These are phyloP conservation scores for Cheilosia impressa DNA, from an alignment of 2,888 invertebrate species.

Conservation along the genomic window DNA sequence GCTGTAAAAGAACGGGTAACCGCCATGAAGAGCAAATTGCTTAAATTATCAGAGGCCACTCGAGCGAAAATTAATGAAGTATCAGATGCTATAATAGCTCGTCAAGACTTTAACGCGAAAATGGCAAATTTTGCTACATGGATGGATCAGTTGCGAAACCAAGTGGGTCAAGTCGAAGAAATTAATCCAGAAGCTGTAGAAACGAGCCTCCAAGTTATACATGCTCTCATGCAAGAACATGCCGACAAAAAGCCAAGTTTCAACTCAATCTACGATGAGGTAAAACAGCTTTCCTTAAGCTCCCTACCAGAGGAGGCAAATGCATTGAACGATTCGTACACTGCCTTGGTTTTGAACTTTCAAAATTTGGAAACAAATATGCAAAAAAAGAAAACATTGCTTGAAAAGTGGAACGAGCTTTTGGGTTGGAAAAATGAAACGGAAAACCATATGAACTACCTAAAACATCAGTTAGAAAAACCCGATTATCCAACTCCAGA, in stretches of 20 bases:
- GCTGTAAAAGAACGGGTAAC: slow-evolving; percentile 89
- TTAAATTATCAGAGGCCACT: slow-evolving; percentile 90
- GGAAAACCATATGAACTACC: slow-evolving; percentile 90
- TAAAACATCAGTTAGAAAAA: slow-evolving; percentile 91
- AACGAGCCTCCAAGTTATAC: slow-evolving; percentile 90
- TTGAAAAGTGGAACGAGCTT: slow-evolving; percentile 93
- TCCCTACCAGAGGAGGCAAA: slow-evolving; percentile 90
- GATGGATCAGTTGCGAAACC: slow-evolving; percentile 89
- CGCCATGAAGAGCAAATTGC: slow-evolving; percentile 89
- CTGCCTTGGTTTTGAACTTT: slow-evolving; percentile 90
- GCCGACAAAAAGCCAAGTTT: slow-evolving; percentile 92
- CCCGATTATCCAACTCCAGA: slow-evolving; percentile 88
- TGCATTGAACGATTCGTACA: slow-evolving; percentile 90
- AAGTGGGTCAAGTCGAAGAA: slow-evolving; percentile 91
- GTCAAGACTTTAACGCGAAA: slow-evolving; percentile 93
- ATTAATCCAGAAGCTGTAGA: slow-evolving; percentile 93
- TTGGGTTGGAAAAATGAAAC: slow-evolving; percentile 92
- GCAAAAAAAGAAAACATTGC: slow-evolving; percentile 88
- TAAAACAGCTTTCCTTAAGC: slow-evolving; percentile 89
- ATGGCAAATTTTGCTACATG: slow-evolving; percentile 91
- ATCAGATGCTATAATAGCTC: slow-evolving; percentile 91
- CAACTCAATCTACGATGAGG: slow-evolving; percentile 91
- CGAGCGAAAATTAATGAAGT: slow-evolving; percentile 90
- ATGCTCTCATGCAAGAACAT: slow-evolving; percentile 92
- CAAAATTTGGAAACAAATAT: slow-evolving; percentile 90